Evolutionary conservation across 2,888 invertebrate genomes (phyloP).

Genomic region (Hecatera dysodea): DNA sequence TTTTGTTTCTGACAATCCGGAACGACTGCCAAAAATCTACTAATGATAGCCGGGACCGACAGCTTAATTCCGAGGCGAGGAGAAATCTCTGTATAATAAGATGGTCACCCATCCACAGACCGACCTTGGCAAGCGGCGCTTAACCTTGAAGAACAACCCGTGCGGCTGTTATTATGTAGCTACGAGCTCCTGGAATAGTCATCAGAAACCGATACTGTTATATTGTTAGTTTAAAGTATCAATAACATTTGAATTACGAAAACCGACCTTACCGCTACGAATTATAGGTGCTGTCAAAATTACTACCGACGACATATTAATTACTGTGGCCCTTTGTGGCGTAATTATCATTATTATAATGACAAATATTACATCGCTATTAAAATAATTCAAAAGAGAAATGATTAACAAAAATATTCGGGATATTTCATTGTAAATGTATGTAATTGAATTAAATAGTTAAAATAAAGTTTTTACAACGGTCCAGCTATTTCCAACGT

Average conservation of each 20-base stretch:
- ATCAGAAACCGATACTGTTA: not conserved
- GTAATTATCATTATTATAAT: not conserved
- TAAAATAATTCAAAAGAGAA: not conserved
- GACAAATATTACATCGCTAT: not conserved
- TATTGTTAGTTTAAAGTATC: not conserved
- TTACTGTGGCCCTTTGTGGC: not conserved
- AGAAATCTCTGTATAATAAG: too few relatives aligned
- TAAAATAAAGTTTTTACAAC: constrained; percentile 4
- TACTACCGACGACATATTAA: not conserved
- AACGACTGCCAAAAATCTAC: too few relatives aligned
- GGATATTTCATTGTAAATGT: not conserved
- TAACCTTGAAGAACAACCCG: too few relatives aligned
- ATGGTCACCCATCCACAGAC: too few relatives aligned
- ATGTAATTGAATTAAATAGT: constrained; percentile 18
- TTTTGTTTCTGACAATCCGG: too few relatives aligned
- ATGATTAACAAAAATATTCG: not conserved
- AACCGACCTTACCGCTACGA: too few relatives aligned
- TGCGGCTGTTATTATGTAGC: too few relatives aligned
- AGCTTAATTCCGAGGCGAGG: too few relatives aligned
- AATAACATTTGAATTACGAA: too few relatives aligned
- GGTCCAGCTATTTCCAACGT: constrained; percentile 4
- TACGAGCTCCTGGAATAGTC: not conserved
- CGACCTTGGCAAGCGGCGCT: too few relatives aligned
- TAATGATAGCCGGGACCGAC: too few relatives aligned
- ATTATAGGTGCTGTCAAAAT: not conserved